Base-by-base conservation (phyloP, 2,113 vertebrate species). In the Rousettus leschenaultii region DNA sequence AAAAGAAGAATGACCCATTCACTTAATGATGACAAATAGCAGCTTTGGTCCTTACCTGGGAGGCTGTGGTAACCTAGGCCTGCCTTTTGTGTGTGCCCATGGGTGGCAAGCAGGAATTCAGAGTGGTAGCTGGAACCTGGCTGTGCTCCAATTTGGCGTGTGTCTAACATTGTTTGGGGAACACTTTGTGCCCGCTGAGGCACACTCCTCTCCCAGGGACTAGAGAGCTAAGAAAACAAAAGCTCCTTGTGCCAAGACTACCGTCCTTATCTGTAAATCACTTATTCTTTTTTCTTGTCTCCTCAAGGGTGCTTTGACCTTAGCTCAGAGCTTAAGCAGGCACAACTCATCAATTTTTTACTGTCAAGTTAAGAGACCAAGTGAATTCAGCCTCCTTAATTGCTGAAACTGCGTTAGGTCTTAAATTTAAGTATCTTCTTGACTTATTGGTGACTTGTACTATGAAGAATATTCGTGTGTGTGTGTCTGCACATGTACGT, bases 141-240 rank as follows among this genome's bases (percentile, higher is more conserved):
- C 98, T 86, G 22, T 15, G 1, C 78, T 98, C 98, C 98, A 97
- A n/a, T 11, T 92, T 98, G 98, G 98, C 96, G 96, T 98, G 98
- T 98, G 98, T 97, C 98, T 98, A 86, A 97, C 97, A 98, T 98
- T 98, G 98, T 98, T 97, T 92, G 65, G 51, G 96, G 98, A 98
- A 98, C 97, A 78, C 94, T 98, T 65, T 97, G 98, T 98, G 96
- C 98, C 96, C 82, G 95, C 93, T 53, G 94, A 95, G 98, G 82
- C 98, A 98, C 38, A 68, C 98, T 98, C 97, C 98, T 98, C 98
- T 98, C 97, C 97, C 83, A 92, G 80, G 93, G 96, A 95, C 95
- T 89, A 84, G 33, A 84, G n/a, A 97, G 97, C 63, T 65, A 88
- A 95, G 83, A 91, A 97, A 98, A 97, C 89, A 97, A 96, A 98